phyloP scores from a whole-genome alignment of 1,140 invertebrate species.

The Drosophila eugracilis region DNA sequence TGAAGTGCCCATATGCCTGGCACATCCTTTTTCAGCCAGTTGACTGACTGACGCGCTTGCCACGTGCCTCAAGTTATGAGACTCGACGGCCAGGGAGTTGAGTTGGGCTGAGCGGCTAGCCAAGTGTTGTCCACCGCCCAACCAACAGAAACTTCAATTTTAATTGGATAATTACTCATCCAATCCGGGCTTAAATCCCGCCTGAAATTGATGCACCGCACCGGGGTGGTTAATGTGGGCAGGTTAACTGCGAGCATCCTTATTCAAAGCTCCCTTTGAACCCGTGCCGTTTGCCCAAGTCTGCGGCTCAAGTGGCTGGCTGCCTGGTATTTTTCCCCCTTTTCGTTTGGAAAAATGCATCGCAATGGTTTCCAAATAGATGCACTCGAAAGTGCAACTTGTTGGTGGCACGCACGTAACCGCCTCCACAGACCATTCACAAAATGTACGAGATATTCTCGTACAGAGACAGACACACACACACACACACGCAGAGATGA shows the following conservation, averaged over 20 bases:
- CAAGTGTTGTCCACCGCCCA: constrained; percentile 24
- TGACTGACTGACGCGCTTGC: constrained; percentile 50
- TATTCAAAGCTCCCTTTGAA: constrained; percentile 30
- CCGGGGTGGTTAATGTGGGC: constrained; percentile 7
- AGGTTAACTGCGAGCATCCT: constrained; percentile 8
- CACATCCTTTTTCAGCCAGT: constrained; percentile 35
- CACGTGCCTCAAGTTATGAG: constrained; percentile 53
- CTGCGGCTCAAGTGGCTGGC: constrained; percentile 43
- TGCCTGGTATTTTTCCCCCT: constrained; percentile 16
- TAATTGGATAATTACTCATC: constrained; percentile 80
- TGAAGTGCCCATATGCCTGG: constrained; percentile 15
- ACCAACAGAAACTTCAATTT: constrained; percentile 54
- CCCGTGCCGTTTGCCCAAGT: constrained; percentile 4
- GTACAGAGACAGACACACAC: too few species aligned
- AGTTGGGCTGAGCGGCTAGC: neutral
- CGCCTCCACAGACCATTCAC: constrained; percentile 33
- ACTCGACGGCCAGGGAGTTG: neutral
- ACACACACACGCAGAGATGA: constrained; percentile 15
- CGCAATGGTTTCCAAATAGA: constrained; percentile 66
- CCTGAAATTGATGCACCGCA: constrained; percentile 51
- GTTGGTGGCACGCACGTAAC: constrained; percentile 60
- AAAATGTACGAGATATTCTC: constrained; percentile 32
- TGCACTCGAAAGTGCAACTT: constrained; percentile 60
- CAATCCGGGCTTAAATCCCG: constrained; percentile 65
- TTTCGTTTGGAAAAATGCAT: constrained; percentile 50